Evolutionary conservation across 1,140 invertebrate species (phyloP).

Genomic region (Pogonus chalceus): DNA sequence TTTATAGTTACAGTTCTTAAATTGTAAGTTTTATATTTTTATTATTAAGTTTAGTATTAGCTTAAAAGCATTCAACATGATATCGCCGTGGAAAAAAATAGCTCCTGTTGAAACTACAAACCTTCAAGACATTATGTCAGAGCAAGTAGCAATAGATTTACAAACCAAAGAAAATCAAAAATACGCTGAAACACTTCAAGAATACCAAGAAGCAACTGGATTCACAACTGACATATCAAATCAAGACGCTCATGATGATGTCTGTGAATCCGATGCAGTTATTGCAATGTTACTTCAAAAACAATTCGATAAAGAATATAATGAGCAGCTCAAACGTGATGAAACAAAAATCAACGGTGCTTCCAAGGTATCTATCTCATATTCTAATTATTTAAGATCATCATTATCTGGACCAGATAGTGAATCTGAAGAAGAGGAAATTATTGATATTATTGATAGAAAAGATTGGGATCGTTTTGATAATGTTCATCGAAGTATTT

Average conservation of each 20-base stretch:
- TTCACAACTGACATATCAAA: conserved; percentile 3
- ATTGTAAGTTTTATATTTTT: too few species aligned
- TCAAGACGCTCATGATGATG: conserved; percentile 33
- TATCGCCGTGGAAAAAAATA: conserved; percentile 52
- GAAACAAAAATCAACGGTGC: conserved; percentile 74
- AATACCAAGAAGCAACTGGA: not conserved
- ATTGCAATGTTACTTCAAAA: conserved; percentile 83
- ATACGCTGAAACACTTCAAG: conserved; percentile 19
- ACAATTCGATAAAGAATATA: conserved; percentile 81
- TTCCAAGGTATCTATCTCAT: conserved; percentile 60
- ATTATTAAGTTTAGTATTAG: too few species aligned
- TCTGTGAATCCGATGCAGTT: conserved; percentile 62
- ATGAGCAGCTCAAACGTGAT: conserved; percentile 62
- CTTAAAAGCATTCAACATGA: too few species aligned
- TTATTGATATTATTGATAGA: conserved; percentile 43
- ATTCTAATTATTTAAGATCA: conserved; percentile 55
- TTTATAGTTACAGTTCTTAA: too few species aligned
- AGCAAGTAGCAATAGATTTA: conserved; percentile 64
- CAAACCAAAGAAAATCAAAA: conserved; percentile 52
- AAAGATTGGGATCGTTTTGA: conserved; percentile 73
- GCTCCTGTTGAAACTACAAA: conserved; percentile 39
- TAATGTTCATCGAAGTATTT: conserved; percentile 58
- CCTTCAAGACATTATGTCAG: conserved; percentile 71
- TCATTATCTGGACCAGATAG: conserved; percentile 42
- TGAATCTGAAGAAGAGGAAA: conserved; percentile 42